A percentile compares a stretch with the other conserved stretches of the same genome.
phyloP scores from a whole-genome alignment of 2,888 invertebrate genomes.

The Trachelus troglodyta region DNA sequence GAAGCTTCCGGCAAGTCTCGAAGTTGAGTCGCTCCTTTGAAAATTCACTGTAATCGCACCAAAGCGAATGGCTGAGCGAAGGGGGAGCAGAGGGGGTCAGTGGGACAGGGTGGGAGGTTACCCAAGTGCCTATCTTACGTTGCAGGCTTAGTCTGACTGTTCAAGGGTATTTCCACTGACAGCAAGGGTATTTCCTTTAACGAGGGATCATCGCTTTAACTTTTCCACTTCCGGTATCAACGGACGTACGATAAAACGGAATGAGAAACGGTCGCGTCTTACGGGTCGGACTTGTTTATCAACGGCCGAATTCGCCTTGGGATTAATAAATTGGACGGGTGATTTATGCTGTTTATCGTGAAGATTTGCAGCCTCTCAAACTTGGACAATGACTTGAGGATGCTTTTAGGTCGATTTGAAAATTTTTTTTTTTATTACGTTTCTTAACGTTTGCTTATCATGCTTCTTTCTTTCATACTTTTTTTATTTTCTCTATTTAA shows the following conservation, averaged over 20 bases:
- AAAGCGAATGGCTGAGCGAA: not conserved
- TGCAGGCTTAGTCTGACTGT: not conserved
- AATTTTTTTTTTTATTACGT: not conserved
- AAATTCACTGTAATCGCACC: not conserved
- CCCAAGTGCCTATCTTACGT: not conserved
- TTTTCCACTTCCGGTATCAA: not conserved
- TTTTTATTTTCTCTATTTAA: not conserved
- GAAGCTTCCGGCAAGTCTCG: not conserved
- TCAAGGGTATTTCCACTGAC: not conserved
- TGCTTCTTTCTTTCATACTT: too few species aligned
- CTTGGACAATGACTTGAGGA: not conserved
- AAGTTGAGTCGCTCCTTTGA: not conserved
- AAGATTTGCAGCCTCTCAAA: not conserved
- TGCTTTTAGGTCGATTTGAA: not conserved
- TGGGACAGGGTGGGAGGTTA: not conserved
- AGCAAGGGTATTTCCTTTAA: not conserved
- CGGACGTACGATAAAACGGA: not conserved
- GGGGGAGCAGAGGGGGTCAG: not conserved
- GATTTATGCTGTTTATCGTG: slow-evolving; percentile 4
- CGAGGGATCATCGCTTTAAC: not conserved
- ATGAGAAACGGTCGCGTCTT: not conserved
- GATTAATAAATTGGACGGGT: slow-evolving; percentile 2
- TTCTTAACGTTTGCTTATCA: not conserved
- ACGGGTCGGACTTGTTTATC: not conserved
- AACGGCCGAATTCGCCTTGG: not conserved